Conservation (phyloP, 2,888 invertebrate genomes). For the Digitonthophagus gazella region DNA sequence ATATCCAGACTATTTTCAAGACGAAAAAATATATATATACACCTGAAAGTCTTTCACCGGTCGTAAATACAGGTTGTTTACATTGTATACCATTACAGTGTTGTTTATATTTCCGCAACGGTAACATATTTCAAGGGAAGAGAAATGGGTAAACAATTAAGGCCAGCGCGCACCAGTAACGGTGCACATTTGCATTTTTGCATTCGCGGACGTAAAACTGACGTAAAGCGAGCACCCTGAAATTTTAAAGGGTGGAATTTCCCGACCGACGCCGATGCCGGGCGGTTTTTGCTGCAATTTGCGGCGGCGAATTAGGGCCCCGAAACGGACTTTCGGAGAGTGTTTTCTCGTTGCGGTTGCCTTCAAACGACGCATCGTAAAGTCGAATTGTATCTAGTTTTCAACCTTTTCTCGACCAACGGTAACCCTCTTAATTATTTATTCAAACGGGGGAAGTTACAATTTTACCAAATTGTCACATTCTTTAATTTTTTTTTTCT, state of each 20-base stretch:
- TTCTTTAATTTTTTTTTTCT: not conserved
- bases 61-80: not conserved
- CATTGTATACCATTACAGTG: not conserved
- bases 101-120: not conserved
- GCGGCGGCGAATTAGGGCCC: not conserved
- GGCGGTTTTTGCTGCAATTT: not conserved
- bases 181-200: not conserved
- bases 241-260: not conserved
- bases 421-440: too few species aligned
- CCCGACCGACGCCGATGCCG: not conserved
- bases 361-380: not conserved
- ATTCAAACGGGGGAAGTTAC: not conserved
- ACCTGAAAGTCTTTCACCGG: too few species aligned
- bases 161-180: not conserved
- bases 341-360: not conserved
- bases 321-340: not conserved
- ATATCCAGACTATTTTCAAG: too few species aligned
- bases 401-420: not conserved
- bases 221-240: not conserved
- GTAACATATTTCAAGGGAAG: not conserved
- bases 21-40: too few species aligned
- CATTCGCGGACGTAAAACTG: not conserved
- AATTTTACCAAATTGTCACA: not conserved
- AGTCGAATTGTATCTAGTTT: not conserved
- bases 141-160: not conserved